phyloP scores from a whole-genome alignment of 2,113 vertebrate genomes.

The Nothocercus julius region DNA sequence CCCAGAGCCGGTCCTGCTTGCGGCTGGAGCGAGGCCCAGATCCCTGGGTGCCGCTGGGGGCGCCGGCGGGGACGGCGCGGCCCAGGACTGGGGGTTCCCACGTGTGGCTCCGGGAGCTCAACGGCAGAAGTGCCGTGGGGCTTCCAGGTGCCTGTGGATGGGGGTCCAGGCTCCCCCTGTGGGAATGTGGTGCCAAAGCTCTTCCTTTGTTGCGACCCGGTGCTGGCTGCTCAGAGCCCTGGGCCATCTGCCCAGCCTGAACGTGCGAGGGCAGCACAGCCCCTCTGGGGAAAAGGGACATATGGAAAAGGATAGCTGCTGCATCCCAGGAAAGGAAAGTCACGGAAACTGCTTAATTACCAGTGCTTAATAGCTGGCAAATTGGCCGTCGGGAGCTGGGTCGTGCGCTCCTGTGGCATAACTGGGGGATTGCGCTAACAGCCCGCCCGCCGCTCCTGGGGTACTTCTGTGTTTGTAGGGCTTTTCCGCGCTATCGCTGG shows the following conservation, averaged over 20 bases:
- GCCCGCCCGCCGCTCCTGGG: constrained; percentile 69
- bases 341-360: constrained; percentile 65
- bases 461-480: constrained; percentile 74
- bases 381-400: constrained; percentile 41
- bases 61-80: neutral
- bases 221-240: constrained; percentile 17
- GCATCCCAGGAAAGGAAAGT: constrained; percentile 43
- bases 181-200: neutral
- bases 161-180: constrained; percentile 10
- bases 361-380: constrained; percentile 28
- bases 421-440: constrained; percentile 69
- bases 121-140: neutral
- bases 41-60: neutral
- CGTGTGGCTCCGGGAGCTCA: neutral
- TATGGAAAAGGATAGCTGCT: constrained; percentile 64
- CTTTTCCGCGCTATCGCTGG: constrained; percentile 73
- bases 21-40: neutral
- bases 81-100: neutral
- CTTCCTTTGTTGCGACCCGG: constrained; percentile 11
- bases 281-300: constrained; percentile 45
- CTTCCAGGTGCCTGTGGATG: neutral
- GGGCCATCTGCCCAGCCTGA: constrained; percentile 42
- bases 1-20: neutral
- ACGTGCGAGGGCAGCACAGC: neutral
- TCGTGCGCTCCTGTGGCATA: constrained; percentile 63